Conservation (phyloP, 2,797 vertebrate species). For the Squalus acanthias region DNA sequence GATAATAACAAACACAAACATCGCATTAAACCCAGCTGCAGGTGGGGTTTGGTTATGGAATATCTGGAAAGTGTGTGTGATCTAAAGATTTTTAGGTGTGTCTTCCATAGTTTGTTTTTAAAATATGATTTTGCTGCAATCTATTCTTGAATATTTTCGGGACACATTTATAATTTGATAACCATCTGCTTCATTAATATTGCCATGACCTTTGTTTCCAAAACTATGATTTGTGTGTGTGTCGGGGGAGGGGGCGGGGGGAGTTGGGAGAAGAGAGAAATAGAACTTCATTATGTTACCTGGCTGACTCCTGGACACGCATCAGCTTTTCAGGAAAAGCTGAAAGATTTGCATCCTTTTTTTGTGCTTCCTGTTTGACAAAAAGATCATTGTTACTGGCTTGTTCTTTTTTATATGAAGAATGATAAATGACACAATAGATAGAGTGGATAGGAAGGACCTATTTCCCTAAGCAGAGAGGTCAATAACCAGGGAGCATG, state of each 20-base stretch:
- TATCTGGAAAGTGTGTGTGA: background rate
- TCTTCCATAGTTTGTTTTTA: background rate
- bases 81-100: background rate
- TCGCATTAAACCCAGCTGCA: conserved; percentile 8
- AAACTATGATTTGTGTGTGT: too few relatives aligned
- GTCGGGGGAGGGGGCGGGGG: background rate
- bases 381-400: background rate
- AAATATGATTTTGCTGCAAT: background rate
- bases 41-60: background rate
- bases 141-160: background rate
- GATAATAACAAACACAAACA: conserved; percentile 4
- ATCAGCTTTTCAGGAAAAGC: conserved; percentile 83
- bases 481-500: too few relatives aligned
- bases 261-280: background rate
- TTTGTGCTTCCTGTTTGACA: conserved; percentile 81
- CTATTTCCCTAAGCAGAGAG: too few relatives aligned
- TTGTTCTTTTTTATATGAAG: background rate
- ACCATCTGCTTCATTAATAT: background rate
- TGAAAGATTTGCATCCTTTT: conserved; percentile 82
- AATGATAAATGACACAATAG: background rate
- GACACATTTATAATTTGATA: conserved; percentile 6
- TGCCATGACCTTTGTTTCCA: background rate
- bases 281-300: conserved; percentile 59
- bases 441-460: too few relatives aligned
- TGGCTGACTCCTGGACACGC: conserved; percentile 80